These are phyloP conservation scores for Arizona elegans DNA, from an alignment of 2,113 vertebrate genomes.

Conservation along the genomic window DNA sequence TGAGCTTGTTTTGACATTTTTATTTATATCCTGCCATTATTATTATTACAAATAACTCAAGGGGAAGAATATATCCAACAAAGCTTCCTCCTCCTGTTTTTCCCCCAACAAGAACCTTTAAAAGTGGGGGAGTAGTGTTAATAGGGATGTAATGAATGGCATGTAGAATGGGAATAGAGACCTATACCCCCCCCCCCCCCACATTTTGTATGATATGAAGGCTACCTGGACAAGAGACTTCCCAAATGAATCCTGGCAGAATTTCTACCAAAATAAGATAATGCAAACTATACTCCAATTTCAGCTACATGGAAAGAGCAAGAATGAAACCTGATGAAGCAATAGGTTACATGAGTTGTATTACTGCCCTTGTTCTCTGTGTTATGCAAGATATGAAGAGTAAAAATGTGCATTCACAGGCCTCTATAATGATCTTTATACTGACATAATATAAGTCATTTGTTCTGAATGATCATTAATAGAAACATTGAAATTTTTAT, in stretches of 20 bases:
- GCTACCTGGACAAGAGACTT: neutral
- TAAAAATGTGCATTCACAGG: slow-evolving; percentile 58
- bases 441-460: slow-evolving; percentile 46
- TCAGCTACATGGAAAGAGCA: neutral
- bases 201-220: neutral
- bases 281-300: neutral
- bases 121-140: slow-evolving; percentile 19
- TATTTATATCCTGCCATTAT: no score
- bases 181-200: no score
- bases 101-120: neutral
- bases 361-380: neutral
- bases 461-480: neutral
- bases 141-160: neutral
- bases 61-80: neutral
- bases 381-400: neutral
- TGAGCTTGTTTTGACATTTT: neutral
- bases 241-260: neutral
- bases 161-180: neutral
- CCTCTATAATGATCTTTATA: slow-evolving; percentile 35
- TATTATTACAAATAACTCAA: neutral
- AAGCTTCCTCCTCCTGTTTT: neutral
- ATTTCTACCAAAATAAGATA: neutral
- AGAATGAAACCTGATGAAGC: neutral
- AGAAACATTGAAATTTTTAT: neutral
- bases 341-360: neutral